phyloP scores from a whole-genome alignment of 1,140 invertebrate genomes.

The Drosophila bocki region DNA sequence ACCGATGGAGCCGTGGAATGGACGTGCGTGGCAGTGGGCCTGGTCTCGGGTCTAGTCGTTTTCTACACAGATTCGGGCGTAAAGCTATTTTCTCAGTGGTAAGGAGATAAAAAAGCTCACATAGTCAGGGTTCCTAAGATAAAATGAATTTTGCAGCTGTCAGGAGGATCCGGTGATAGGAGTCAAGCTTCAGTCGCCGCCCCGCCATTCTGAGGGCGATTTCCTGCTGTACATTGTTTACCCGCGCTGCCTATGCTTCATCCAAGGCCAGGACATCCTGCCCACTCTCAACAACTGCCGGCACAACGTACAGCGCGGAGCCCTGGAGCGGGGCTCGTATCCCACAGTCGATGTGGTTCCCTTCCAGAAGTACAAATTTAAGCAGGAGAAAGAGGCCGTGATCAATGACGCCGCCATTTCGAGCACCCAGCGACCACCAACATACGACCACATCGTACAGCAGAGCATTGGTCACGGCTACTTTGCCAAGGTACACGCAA shows the following conservation, averaged over 20 bases:
- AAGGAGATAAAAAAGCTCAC: background rate
- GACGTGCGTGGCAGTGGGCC: conserved; percentile 96
- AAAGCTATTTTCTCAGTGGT: conserved; percentile 92
- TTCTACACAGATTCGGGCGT: conserved; percentile 96
- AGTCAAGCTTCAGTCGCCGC: conserved; percentile 93
- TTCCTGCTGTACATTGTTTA: conserved; percentile 91
- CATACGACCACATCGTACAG: conserved; percentile 94
- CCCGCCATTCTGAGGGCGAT: conserved; percentile 90
- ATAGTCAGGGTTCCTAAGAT: background rate
- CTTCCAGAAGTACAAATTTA: conserved; percentile 94
- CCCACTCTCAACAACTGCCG: conserved; percentile 79
- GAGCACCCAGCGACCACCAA: conserved; percentile 90
- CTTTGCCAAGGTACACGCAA: conserved; percentile 88
- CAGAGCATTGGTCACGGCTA: conserved; percentile 72
- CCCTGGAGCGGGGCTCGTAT: conserved; percentile 43
- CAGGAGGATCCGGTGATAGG: conserved; percentile 92
- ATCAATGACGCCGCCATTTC: conserved; percentile 91
- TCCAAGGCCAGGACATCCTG: conserved; percentile 94
- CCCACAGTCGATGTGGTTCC: conserved; percentile 78
- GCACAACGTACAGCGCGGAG: conserved; percentile 68
- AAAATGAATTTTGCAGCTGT: conserved; percentile 83
- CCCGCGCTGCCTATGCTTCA: conserved; percentile 90
- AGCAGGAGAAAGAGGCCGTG: conserved; percentile 89
- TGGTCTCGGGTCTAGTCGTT: conserved; percentile 92
- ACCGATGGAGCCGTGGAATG: conserved; percentile 89